phyloP scores from a whole-genome alignment of 2,113 vertebrate genomes.

The Podiceps cristatus region DNA sequence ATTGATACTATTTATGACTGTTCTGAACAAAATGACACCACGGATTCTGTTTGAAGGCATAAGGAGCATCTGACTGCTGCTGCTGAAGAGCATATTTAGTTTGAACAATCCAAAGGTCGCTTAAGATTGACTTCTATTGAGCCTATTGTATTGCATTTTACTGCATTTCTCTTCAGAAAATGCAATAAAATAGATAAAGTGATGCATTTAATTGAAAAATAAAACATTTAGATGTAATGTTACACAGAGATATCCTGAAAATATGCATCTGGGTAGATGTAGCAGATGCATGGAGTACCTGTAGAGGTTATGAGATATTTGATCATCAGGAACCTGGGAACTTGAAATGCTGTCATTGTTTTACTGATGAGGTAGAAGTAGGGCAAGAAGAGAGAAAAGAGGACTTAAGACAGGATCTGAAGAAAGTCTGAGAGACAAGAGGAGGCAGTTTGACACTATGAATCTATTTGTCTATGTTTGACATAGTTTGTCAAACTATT shows the following conservation, averaged over 20 bases:
- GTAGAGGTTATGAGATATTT: not conserved
- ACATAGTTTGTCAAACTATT: too few relatives aligned
- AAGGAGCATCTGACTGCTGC: not conserved
- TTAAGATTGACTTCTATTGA: not conserved
- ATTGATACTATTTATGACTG: not conserved
- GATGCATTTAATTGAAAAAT: not conserved
- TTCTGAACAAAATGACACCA: not conserved
- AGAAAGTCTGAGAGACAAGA: not conserved
- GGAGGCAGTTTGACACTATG: not conserved
- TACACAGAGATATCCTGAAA: not conserved
- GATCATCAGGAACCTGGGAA: not conserved
- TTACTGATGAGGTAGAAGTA: not conserved
- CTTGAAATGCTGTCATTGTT: not conserved
- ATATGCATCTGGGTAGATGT: not conserved
- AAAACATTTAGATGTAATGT: not conserved
- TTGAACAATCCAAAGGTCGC: slow-evolving; percentile 21
- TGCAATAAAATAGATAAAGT: not conserved
- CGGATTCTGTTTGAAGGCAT: slow-evolving; percentile 1
- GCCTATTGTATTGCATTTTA: not conserved
- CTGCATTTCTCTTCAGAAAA: slow-evolving; percentile 8
- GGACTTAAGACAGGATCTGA: not conserved
- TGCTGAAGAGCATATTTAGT: not conserved
- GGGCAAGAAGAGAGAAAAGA: not conserved
- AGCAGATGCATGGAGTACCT: not conserved
- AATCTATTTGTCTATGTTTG: too few relatives aligned